Conservation (phyloP, 2,797 vertebrate species). For the Rhinella marina region DNA sequence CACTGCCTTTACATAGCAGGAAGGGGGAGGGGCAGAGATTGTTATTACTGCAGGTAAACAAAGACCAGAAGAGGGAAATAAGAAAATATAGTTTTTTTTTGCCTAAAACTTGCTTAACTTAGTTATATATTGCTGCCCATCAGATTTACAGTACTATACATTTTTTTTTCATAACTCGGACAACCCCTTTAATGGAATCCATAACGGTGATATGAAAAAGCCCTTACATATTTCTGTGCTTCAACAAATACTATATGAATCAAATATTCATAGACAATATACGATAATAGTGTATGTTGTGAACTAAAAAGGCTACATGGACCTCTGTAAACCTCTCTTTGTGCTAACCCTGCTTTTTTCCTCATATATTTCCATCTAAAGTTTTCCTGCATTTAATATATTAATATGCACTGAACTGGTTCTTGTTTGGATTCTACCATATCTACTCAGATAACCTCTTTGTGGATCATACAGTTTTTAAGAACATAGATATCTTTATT, state of each 20-base stretch:
- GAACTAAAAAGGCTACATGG: neutral
- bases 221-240: neutral
- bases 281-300: neutral
- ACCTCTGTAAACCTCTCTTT: neutral
- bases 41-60: too few relatives aligned
- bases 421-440: constrained; percentile 49
- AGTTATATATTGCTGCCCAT: too few relatives aligned
- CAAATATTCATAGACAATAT: neutral
- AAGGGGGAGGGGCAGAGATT: too few relatives aligned
- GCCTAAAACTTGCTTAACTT: too few relatives aligned
- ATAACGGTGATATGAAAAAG: too few relatives aligned
- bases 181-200: too few relatives aligned
- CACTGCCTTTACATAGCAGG: too few relatives aligned
- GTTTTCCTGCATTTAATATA: neutral
- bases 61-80: too few relatives aligned
- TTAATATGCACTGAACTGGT: constrained; percentile 35
- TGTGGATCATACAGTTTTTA: constrained; percentile 29
- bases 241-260: neutral
- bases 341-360: neutral
- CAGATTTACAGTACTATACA: too few relatives aligned
- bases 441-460: constrained; percentile 56
- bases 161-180: too few relatives aligned
- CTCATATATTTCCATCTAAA: constrained; percentile 16
- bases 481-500: constrained; percentile 54
- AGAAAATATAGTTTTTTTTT: too few relatives aligned